Percentiles rank a stretch among this genome's conserved stretches.
phyloP scores from a whole-genome alignment of 2,113 vertebrate species.

The Zootoca vivipara region DNA sequence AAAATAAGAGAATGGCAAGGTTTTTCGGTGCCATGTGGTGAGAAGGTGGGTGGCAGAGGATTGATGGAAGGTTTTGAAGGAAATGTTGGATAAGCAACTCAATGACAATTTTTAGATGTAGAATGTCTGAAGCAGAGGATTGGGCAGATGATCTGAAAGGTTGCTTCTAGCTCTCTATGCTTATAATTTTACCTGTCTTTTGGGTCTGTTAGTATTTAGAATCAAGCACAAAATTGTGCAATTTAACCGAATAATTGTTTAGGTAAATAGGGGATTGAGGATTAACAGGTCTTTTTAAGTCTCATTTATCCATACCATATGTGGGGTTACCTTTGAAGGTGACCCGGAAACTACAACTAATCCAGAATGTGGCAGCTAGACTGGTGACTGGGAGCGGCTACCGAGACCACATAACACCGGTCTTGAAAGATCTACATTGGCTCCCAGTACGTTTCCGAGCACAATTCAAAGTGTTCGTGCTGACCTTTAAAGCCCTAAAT shows the following conservation, averaged over 20 bases:
- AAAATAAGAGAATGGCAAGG: not conserved
- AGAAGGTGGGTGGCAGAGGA: not conserved
- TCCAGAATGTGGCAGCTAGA: no score
- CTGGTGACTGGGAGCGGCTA: no score
- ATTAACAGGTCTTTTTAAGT: not conserved
- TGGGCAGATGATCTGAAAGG: not conserved
- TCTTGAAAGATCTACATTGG: no score
- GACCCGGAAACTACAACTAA: no score
- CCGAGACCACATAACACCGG: no score
- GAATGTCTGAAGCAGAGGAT: no score
- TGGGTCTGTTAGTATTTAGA: not conserved
- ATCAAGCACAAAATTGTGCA: not conserved
- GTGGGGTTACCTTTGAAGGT: no score
- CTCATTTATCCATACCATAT: not conserved
- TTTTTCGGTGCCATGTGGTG: not conserved
- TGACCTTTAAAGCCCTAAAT: no score
- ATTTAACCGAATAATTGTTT: not conserved
- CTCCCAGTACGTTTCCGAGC: no score
- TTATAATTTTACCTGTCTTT: not conserved
- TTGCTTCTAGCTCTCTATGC: not conserved
- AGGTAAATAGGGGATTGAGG: not conserved
- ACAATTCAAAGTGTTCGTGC: no score
- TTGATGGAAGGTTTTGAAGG: not conserved
- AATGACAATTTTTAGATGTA: not conserved
- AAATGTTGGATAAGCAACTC: not conserved